Evolutionary conservation across 2,888 invertebrate genomes (phyloP).

Genomic region (Alsophila aescularia): DNA sequence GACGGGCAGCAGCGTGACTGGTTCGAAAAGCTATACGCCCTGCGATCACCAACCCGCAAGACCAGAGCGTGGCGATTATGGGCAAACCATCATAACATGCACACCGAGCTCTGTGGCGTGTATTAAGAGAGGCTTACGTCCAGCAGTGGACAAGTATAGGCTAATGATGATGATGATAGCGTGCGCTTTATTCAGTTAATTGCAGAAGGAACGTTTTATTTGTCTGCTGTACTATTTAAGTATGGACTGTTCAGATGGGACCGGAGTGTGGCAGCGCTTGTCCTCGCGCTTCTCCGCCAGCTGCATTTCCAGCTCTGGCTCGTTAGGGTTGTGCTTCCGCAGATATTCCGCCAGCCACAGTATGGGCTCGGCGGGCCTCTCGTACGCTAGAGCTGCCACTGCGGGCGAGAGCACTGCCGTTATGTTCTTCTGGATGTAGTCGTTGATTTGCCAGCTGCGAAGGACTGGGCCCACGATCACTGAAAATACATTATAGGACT

Average conservation of each 20-base stretch:
- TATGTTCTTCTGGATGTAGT: conserved; percentile 88
- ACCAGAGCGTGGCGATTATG: too few relatives aligned
- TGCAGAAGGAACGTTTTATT: too few relatives aligned
- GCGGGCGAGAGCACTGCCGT: conserved; percentile 86
- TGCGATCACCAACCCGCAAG: too few relatives aligned
- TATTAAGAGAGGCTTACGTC: too few relatives aligned
- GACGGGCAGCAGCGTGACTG: too few relatives aligned
- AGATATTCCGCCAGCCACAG: conserved; percentile 92
- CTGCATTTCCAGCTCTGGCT: conserved; percentile 78
- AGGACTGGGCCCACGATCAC: conserved; percentile 91
- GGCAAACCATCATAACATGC: too few relatives aligned
- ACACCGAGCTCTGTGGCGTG: too few relatives aligned
- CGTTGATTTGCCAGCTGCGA: conserved; percentile 85
- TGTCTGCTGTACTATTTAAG: conserved; percentile 18
- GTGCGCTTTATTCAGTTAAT: too few relatives aligned
- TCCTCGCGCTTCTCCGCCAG: conserved; percentile 55
- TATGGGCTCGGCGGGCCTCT: conserved; percentile 90
- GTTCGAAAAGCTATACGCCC: too few relatives aligned
- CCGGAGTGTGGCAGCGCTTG: conserved; percentile 63
- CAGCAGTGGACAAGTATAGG: too few relatives aligned
- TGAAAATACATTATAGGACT: conserved; percentile 51
- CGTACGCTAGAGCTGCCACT: conserved; percentile 87
- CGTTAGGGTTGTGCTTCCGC: conserved; percentile 89
- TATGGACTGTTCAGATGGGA: conserved; percentile 59
- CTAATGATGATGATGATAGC: too few relatives aligned